Conservation (phyloP, 2,888 invertebrate species). For the Xestia xanthographa region DNA sequence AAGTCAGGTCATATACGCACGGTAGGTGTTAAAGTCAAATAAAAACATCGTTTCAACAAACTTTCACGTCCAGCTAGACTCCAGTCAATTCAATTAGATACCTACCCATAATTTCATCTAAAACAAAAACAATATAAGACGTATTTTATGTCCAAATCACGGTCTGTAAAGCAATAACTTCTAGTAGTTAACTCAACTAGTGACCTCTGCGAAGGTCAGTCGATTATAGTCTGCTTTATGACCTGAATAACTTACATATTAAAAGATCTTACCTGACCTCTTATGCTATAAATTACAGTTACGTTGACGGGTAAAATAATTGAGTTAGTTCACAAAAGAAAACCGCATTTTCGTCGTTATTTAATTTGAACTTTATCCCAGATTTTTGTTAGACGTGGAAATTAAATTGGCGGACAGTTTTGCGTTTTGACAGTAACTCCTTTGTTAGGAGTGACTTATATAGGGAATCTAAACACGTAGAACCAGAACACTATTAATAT, state of each 20-base stretch:
- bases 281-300: slow-evolving; percentile 11
- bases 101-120: neutral
- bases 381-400: neutral
- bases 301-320: slow-evolving; percentile 20
- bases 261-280: slow-evolving; percentile 35
- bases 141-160: slow-evolving; percentile 22
- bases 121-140: slow-evolving; percentile 25
- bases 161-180: slow-evolving; percentile 36
- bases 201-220: slow-evolving; percentile 43
- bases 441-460: neutral
- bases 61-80: neutral
- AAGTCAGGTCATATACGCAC: too few species aligned
- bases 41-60: neutral
- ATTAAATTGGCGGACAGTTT: neutral
- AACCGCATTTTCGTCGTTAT: neutral
- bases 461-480: neutral
- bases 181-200: slow-evolving; percentile 43
- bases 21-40: too few species aligned
- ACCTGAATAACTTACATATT: slow-evolving; percentile 39
- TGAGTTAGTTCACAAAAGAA: slow-evolving; percentile 16
- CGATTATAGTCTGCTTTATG: slow-evolving; percentile 36
- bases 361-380: neutral
- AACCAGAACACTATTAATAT: neutral
- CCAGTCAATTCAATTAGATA: neutral
- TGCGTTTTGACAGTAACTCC: neutral